Conservation (phyloP, 2,888 invertebrate genomes). For the Itoplectis maculator region DNA sequence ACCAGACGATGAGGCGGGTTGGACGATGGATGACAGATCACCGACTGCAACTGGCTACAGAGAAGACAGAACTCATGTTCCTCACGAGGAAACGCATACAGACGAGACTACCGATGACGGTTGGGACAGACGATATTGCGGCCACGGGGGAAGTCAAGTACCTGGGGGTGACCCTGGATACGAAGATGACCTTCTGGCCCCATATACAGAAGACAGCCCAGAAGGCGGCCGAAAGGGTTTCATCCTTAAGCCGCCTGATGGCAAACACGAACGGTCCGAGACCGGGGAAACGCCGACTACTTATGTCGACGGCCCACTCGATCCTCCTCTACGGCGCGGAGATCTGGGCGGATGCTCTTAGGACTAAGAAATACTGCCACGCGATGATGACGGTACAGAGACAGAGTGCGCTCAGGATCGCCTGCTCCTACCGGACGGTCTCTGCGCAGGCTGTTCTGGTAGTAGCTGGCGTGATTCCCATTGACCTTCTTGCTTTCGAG, state of each 20-base stretch:
- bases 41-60: slow-evolving; percentile 58
- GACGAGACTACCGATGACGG: slow-evolving; percentile 43
- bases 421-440: too few relatives aligned
- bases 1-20: slow-evolving; percentile 30
- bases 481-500: too few relatives aligned
- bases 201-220: slow-evolving; percentile 60
- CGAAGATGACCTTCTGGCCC: slow-evolving; percentile 56
- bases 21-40: slow-evolving; percentile 45
- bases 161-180: slow-evolving; percentile 69
- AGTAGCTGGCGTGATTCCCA: too few relatives aligned
- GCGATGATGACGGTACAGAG: too few relatives aligned
- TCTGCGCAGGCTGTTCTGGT: too few relatives aligned
- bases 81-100: slow-evolving; percentile 63
- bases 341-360: too few relatives aligned
- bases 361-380: too few relatives aligned
- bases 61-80: slow-evolving; percentile 67
- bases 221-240: slow-evolving; percentile 64
- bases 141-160: slow-evolving; percentile 64
- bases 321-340: too few relatives aligned
- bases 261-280: slow-evolving; percentile 23
- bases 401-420: too few relatives aligned
- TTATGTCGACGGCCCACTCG: too few relatives aligned
- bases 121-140: slow-evolving; percentile 38
- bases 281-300: too few relatives aligned
- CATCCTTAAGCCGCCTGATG: slow-evolving; percentile 46